These are phyloP conservation scores for Hanleya hanleyi DNA, from an alignment of 2,888 invertebrate genomes.

Conservation along the genomic window DNA sequence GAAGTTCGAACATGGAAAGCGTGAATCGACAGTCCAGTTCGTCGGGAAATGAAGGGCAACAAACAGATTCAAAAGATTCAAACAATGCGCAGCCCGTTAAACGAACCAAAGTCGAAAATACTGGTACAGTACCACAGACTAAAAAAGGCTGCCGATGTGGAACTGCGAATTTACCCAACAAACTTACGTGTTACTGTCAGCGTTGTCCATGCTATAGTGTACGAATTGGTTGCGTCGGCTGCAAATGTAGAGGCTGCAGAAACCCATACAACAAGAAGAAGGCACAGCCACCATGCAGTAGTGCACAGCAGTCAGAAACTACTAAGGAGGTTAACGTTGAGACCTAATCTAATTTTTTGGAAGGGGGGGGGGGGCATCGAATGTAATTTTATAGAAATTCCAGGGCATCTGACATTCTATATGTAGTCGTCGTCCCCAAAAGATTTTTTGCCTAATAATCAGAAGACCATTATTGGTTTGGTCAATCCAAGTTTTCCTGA, in stretches of 20 bases:
- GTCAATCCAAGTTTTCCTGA: too few species aligned
- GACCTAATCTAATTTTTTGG: too few species aligned
- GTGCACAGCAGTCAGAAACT: too few species aligned
- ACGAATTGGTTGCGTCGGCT: conserved; percentile 90
- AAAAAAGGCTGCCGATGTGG: conserved; percentile 85
- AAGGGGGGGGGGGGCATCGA: too few species aligned
- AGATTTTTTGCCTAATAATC: too few species aligned
- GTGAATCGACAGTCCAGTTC: not conserved
- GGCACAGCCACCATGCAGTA: too few species aligned
- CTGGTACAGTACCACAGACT: not conserved
- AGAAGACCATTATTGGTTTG: too few species aligned
- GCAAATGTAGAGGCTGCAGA: conserved; percentile 93
- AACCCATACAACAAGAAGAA: conserved; percentile 79
- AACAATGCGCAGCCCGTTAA: not conserved
- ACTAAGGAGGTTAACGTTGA: too few species aligned
- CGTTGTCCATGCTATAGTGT: conserved; percentile 95
- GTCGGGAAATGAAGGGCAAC: not conserved
- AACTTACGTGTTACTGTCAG: conserved; percentile 93
- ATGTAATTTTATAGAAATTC: too few species aligned
- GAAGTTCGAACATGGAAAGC: not conserved
- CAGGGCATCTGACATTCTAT: too few species aligned
- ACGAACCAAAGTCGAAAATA: not conserved
- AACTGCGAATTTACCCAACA: conserved; percentile 91
- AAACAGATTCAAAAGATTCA: not conserved
- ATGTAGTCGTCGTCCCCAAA: too few species aligned